Conservation (phyloP, 2,113 vertebrate genomes). For the Epinephelus fuscoguttatus region DNA sequence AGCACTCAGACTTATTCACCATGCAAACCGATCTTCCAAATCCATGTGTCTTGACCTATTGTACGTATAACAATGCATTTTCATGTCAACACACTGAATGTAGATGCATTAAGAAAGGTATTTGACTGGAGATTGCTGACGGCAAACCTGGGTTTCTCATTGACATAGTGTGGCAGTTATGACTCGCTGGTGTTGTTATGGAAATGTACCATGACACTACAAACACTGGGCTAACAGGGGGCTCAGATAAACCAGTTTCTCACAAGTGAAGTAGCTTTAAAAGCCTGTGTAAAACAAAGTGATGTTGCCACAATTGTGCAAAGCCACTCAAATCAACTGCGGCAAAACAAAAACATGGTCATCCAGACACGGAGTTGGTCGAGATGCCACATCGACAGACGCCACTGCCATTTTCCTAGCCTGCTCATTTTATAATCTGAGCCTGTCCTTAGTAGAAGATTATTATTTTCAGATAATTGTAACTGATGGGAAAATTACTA, state of each 20-base stretch:
- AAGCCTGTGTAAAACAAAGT: conserved; percentile 56
- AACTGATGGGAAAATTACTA: conserved; percentile 40
- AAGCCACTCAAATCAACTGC: conserved; percentile 35
- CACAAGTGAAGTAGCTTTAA: conserved; percentile 58
- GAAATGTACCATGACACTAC: conserved; percentile 67
- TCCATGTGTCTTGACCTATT: background rate
- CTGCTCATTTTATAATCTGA: conserved; percentile 25
- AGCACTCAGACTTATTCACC: conserved; percentile 15
- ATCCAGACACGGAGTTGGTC: conserved; percentile 1
- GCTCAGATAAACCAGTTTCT: conserved; percentile 55
- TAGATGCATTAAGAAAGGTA: background rate
- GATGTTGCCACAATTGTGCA: conserved; percentile 38
- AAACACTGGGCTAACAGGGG: conserved; percentile 47
- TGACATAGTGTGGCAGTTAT: conserved; percentile 20
- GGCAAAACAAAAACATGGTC: conserved; percentile 14
- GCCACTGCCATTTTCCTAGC: conserved; percentile 9
- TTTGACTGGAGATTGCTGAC: background rate
- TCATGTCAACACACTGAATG: background rate
- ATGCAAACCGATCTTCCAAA: conserved; percentile 16
- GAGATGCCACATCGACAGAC: conserved; percentile 14
- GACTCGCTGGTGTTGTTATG: conserved; percentile 62
- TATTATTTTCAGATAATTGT: conserved; percentile 40
- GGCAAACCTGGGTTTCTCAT: background rate
- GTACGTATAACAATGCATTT: background rate
- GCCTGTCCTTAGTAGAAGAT: conserved; percentile 15